These are phyloP conservation scores for Drosophila auraria DNA, from an alignment of 1,140 invertebrate species.

Conservation along the genomic window DNA sequence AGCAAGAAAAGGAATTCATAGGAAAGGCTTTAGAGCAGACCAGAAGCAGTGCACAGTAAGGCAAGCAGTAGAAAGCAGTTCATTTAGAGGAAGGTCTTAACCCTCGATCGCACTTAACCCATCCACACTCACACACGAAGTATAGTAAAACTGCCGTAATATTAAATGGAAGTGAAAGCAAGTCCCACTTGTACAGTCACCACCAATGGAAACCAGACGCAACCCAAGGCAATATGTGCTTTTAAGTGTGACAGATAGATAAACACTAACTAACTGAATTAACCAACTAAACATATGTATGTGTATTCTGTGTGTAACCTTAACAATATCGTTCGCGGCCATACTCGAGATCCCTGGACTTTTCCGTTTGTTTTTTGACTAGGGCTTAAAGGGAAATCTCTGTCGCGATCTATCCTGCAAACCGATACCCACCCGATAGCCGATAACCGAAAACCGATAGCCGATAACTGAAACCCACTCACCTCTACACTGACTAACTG, in stretches of 20 bases:
- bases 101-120: constrained; percentile 2
- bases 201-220: constrained; percentile 4
- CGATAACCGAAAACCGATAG: background rate
- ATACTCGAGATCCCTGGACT: constrained; percentile 10
- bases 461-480: constrained; percentile 1
- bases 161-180: constrained; percentile 41
- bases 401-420: constrained; percentile 3
- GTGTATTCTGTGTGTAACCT: constrained; percentile 38
- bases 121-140: constrained; percentile 20
- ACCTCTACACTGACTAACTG: constrained; percentile 19
- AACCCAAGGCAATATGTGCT: constrained; percentile 30
- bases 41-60: background rate
- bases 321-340: constrained; percentile 6
- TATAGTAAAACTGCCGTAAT: constrained; percentile 76
- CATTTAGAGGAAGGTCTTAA: background rate
- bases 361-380: constrained; percentile 35
- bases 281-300: constrained; percentile 33
- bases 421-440: constrained; percentile 9
- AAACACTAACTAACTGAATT: constrained; percentile 32
- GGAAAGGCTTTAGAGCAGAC: background rate
- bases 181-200: constrained; percentile 56
- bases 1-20: background rate
- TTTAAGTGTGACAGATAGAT: constrained; percentile 47
- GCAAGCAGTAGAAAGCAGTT: constrained; percentile 21
- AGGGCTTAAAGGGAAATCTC: constrained; percentile 27